A percentile compares a stretch with the other conserved stretches of the same genome.
Evolutionary conservation across 1,140 invertebrate species (phyloP).

Genomic region (Zaprionus nigranus): DNA sequence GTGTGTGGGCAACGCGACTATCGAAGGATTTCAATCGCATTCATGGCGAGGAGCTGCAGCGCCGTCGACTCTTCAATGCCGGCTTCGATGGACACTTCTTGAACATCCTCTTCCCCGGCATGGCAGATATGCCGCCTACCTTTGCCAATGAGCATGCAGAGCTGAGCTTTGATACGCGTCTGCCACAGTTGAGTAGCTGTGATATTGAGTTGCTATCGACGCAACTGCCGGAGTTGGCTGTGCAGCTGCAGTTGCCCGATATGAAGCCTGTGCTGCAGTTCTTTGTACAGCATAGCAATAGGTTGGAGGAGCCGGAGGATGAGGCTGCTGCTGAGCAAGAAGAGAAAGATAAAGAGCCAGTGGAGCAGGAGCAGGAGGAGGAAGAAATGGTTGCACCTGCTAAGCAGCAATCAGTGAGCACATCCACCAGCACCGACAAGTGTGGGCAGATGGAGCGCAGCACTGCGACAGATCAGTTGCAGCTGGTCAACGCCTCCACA

Average conservation of each 20-base stretch:
- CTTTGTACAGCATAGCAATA: constrained; percentile 86
- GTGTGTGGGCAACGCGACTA: constrained; percentile 91
- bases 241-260: constrained; percentile 85
- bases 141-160: constrained; percentile 92
- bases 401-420: constrained; percentile 61
- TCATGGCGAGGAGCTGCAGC: constrained; percentile 90
- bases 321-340: no score
- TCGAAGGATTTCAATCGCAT: constrained; percentile 90
- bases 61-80: constrained; percentile 89
- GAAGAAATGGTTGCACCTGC: constrained; percentile 57
- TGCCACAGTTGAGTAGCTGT: constrained; percentile 89
- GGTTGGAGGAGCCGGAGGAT: constrained; percentile 5
- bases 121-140: constrained; percentile 93
- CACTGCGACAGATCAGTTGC: constrained; percentile 65
- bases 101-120: constrained; percentile 93
- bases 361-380: constrained; percentile 4
- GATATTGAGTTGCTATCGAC: constrained; percentile 89
- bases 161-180: constrained; percentile 89
- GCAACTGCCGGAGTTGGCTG: constrained; percentile 87
- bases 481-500: constrained; percentile 65
- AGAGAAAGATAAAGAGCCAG: no score
- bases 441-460: constrained; percentile 51
- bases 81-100: constrained; percentile 95
- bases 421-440: constrained; percentile 49
- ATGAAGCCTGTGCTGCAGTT: constrained; percentile 89